These are phyloP conservation scores for Thera britannica DNA, from an alignment of 2,888 invertebrate species.

Conservation along the genomic window DNA sequence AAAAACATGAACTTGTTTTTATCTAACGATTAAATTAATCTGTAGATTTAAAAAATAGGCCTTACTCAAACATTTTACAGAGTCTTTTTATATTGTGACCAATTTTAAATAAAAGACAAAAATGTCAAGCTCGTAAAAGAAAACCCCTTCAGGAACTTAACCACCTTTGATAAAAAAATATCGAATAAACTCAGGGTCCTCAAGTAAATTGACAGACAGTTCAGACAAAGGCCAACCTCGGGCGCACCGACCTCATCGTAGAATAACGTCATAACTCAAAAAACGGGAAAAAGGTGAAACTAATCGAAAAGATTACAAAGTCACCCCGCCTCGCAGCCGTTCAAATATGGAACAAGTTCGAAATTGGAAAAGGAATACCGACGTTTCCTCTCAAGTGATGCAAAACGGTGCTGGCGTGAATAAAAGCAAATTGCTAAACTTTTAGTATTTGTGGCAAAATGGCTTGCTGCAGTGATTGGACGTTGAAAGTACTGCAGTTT, in stretches of 20 bases:
- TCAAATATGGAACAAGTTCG: conserved; percentile 68
- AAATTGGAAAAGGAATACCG: conserved; percentile 73
- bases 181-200: conserved; percentile 24
- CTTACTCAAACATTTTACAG: not conserved
- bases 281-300: conserved; percentile 46
- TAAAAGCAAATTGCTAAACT: conserved; percentile 76
- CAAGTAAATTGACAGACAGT: conserved; percentile 32
- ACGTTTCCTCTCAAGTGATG: conserved; percentile 63
- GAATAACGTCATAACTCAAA: conserved; percentile 37
- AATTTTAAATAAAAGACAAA: not conserved
- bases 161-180: conserved; percentile 18
- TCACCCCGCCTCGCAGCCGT: conserved; percentile 48
- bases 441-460: conserved; percentile 57
- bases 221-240: conserved; percentile 30
- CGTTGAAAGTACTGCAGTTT: conserved; percentile 24
- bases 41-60: too few relatives aligned
- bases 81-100: not conserved
- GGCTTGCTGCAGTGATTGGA: conserved; percentile 43
- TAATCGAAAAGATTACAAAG: conserved; percentile 57
- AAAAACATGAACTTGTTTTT: too few relatives aligned
- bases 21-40: too few relatives aligned
- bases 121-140: conserved; percentile 8
- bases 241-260: conserved; percentile 12
- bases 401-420: conserved; percentile 66
- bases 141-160: conserved; percentile 7